These are phyloP conservation scores for Rhinichthys klamathensis DNA, from an alignment of 2,113 vertebrate genomes.

Conservation along the genomic window DNA sequence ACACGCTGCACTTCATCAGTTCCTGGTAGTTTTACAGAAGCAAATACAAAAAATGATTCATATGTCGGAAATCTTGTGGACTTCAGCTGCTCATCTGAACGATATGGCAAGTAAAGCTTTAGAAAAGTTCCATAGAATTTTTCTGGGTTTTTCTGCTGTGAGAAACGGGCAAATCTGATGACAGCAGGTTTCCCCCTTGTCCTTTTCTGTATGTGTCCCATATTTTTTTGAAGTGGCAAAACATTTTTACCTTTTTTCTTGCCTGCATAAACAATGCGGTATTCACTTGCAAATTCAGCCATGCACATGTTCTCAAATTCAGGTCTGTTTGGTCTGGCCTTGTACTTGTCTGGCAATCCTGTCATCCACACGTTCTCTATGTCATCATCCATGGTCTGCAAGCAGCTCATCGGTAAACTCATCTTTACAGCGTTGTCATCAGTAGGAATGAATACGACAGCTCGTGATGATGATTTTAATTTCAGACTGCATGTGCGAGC, in stretches of 20 bases:
- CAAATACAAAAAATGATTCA: conserved; percentile 5
- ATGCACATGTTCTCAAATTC: conserved; percentile 51
- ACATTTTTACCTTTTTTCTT: conserved; percentile 26
- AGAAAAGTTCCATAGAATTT: conserved; percentile 42
- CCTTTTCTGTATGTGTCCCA: conserved; percentile 50
- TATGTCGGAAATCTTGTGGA: not conserved
- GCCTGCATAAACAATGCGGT: conserved; percentile 38
- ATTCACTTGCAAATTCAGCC: conserved; percentile 47
- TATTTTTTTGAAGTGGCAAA: conserved; percentile 25
- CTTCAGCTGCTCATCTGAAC: conserved; percentile 17
- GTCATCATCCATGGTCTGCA: conserved; percentile 35
- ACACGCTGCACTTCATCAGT: conserved; percentile 1
- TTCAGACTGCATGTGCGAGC: conserved; percentile 43
- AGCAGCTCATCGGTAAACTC: conserved; percentile 28
- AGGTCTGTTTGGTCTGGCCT: conserved; percentile 20
- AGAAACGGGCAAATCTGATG: conserved; percentile 46
- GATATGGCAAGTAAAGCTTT: conserved; percentile 50
- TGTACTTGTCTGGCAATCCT: conserved; percentile 43
- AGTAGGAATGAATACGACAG: conserved; percentile 33
- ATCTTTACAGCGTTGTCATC: conserved; percentile 50
- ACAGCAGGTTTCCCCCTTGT: conserved; percentile 38
- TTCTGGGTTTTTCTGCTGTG: conserved; percentile 40
- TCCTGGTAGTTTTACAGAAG: conserved; percentile 28
- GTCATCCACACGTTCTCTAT: conserved; percentile 44
- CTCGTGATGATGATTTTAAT: conserved; percentile 37